Percentiles rank a stretch among this genome's conserved stretches.
Evolutionary conservation across 2,113 vertebrate genomes (phyloP).

Genomic region (Lophius piscatorius): DNA sequence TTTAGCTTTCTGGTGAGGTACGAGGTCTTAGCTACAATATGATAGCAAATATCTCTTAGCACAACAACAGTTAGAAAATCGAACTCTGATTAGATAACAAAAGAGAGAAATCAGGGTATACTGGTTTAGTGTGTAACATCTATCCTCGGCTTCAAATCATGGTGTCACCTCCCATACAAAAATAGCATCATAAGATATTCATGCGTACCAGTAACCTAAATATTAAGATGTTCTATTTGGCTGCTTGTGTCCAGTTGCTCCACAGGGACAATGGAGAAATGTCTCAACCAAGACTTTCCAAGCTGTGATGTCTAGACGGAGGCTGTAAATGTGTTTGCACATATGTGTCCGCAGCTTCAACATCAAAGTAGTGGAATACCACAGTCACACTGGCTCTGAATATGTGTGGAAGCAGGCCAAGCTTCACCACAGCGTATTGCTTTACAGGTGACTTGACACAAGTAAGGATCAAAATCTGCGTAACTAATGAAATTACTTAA

Average conservation of each 20-base stretch:
- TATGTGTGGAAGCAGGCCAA: slow-evolving; percentile 20
- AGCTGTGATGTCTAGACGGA: slow-evolving; percentile 51
- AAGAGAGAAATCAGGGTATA: slow-evolving; percentile 46
- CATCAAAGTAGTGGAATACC: slow-evolving; percentile 46
- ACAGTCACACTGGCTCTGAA: slow-evolving; percentile 10
- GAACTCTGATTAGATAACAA: slow-evolving; percentile 11
- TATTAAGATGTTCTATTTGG: slow-evolving; percentile 70
- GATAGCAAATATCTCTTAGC: background rate
- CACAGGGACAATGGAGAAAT: slow-evolving; percentile 23
- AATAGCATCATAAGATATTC: slow-evolving; percentile 67
- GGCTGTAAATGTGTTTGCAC: slow-evolving; percentile 10
- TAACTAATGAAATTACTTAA: slow-evolving; percentile 12
- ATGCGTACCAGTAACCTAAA: slow-evolving; percentile 72
- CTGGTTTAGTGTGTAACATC: slow-evolving; percentile 45
- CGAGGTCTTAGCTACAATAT: background rate
- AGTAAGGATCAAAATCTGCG: slow-evolving; percentile 31
- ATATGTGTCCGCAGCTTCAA: background rate
- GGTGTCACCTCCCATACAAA: slow-evolving; percentile 63
- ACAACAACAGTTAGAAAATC: background rate
- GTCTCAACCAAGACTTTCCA: slow-evolving; percentile 33
- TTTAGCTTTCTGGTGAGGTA: too few relatives aligned
- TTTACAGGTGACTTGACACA: slow-evolving; percentile 53
- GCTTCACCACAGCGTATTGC: slow-evolving; percentile 33
- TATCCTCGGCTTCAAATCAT: slow-evolving; percentile 62
- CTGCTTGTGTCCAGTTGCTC: slow-evolving; percentile 51